A percentile compares a stretch with the other conserved stretches of the same genome.
These are phyloP conservation scores for Paratilapia polleni DNA, from an alignment of 2,113 vertebrate species.

Conservation along the genomic window DNA sequence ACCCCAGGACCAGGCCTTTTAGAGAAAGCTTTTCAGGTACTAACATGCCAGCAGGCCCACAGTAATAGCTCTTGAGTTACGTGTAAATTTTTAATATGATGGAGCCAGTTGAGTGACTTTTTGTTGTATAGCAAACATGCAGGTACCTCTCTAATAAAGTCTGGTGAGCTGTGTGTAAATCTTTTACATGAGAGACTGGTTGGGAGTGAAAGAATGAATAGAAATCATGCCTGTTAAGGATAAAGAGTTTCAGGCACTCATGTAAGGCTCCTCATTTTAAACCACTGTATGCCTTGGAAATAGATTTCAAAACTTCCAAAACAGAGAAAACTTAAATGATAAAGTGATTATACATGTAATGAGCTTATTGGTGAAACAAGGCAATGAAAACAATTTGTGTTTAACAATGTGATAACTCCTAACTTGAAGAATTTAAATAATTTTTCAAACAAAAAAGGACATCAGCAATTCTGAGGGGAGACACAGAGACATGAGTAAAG, in stretches of 20 bases:
- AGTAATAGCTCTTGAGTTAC: conserved; percentile 71
- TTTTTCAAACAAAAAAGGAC: background rate
- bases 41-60: conserved; percentile 72
- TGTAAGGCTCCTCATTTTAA: conserved; percentile 18
- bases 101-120: conserved; percentile 59
- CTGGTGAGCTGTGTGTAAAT: conserved; percentile 57
- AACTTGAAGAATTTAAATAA: background rate
- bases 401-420: background rate
- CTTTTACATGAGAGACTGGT: conserved; percentile 57
- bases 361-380: background rate
- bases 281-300: background rate
- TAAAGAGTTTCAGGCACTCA: conserved; percentile 27
- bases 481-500: background rate
- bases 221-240: conserved; percentile 29
- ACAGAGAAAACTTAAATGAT: background rate
- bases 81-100: conserved; percentile 78
- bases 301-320: background rate
- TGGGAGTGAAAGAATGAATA: conserved; percentile 41
- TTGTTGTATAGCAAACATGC: conserved; percentile 70
- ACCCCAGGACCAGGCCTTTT: conserved; percentile 54
- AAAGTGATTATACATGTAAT: background rate
- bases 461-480: background rate
- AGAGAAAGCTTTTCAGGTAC: conserved; percentile 49
- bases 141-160: conserved; percentile 70
- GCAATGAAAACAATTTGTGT: background rate